Percentiles rank a stretch among this genome's conserved stretches.
These are phyloP conservation scores for Atrichornis clamosus DNA, from an alignment of 2,113 vertebrate genomes.

Conservation along the genomic window DNA sequence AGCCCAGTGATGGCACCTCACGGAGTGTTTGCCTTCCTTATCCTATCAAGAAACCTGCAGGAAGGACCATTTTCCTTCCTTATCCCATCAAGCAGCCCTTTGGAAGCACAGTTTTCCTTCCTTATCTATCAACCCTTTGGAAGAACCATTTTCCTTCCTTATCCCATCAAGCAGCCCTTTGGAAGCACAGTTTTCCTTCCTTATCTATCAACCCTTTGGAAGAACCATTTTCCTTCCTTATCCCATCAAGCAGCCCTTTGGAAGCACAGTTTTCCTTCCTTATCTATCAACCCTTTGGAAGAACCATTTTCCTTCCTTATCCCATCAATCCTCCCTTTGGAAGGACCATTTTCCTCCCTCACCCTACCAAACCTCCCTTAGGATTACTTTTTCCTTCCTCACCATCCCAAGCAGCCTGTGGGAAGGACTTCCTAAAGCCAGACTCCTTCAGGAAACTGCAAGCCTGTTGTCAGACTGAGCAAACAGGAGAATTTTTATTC, in stretches of 20 bases:
- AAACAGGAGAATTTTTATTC: accelerated
- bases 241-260: accelerated
- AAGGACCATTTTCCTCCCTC: too few relatives aligned
- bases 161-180: accelerated
- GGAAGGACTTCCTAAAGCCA: not conserved
- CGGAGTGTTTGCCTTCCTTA: accelerated
- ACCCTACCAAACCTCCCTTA: too few relatives aligned
- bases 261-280: not conserved
- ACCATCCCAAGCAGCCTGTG: not conserved
- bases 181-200: not conserved
- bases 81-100: too few relatives aligned
- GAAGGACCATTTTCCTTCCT: not conserved
- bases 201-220: not conserved
- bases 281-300: too few relatives aligned
- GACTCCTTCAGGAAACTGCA: not conserved
- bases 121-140: accelerated
- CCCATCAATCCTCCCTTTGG: too few relatives aligned
- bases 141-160: not conserved
- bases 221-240: not conserved
- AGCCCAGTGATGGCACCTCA: accelerated
- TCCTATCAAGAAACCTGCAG: accelerated
- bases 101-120: not conserved
- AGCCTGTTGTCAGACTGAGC: not conserved
- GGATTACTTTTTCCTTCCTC: too few relatives aligned
- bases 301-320: too few relatives aligned